phyloP scores from a whole-genome alignment of 2,113 vertebrate genomes.

The Semnornis frantzii region DNA sequence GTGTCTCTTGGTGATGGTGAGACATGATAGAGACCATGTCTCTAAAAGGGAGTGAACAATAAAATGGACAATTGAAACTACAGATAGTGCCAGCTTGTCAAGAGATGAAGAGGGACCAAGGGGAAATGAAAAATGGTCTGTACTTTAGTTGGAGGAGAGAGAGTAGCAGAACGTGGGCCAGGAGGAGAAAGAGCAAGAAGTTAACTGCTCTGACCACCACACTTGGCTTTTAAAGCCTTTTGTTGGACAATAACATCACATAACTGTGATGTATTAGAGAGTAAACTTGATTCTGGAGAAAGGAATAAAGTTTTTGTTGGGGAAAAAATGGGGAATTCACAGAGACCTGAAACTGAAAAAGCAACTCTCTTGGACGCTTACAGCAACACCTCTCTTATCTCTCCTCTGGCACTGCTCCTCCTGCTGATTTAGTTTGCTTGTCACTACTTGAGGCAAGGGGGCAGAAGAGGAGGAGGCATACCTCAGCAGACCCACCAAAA shows the following conservation, averaged over 20 bases:
- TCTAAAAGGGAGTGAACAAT: background rate
- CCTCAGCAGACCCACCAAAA: background rate
- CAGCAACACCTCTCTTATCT: background rate
- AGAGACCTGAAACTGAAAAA: conserved; percentile 21
- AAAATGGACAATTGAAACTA: background rate
- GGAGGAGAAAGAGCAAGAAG: background rate
- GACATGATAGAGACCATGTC: background rate
- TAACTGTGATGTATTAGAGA: background rate
- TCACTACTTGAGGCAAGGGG: background rate
- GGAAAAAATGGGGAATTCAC: background rate
- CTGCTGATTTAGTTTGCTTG: background rate
- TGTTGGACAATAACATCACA: background rate
- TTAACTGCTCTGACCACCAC: background rate
- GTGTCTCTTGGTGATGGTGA: background rate
- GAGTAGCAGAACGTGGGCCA: background rate
- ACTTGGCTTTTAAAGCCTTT: background rate
- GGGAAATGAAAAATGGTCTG: background rate
- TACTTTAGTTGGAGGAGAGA: background rate
- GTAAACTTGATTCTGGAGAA: background rate
- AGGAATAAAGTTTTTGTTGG: background rate
- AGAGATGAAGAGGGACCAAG: conserved; percentile 1
- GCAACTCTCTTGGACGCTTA: background rate
- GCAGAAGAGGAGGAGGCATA: background rate
- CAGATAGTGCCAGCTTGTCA: background rate
- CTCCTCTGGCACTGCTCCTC: background rate